Conservation (phyloP, 2,797 vertebrate genomes). For the Gobionotothen gibberifrons region DNA sequence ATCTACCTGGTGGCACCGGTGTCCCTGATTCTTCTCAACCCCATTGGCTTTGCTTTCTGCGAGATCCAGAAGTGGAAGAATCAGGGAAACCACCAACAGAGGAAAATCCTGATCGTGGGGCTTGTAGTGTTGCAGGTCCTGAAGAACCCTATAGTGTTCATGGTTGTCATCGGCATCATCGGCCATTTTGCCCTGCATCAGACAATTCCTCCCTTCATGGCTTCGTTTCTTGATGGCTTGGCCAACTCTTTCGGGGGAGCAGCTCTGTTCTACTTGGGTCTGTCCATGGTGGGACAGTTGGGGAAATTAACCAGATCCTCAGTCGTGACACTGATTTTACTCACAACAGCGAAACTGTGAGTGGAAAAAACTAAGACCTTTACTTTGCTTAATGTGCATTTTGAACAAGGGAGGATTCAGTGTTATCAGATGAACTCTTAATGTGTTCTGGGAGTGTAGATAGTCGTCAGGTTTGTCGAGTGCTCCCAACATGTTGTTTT, state of each 20-base stretch:
- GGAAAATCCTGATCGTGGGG: conserved; percentile 89
- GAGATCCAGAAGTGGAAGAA: conserved; percentile 96
- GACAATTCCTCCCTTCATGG: conserved; percentile 91
- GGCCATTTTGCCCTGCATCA: conserved; percentile 92
- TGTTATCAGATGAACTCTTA: conserved; percentile 4
- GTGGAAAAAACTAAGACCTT: conserved; percentile 65
- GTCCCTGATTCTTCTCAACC: conserved; percentile 96
- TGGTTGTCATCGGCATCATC: conserved; percentile 94
- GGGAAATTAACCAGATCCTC: conserved; percentile 91
- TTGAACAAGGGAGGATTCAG: not conserved
- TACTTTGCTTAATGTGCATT: not conserved
- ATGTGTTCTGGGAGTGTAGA: not conserved
- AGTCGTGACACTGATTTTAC: conserved; percentile 92
- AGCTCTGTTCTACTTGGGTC: conserved; percentile 96
- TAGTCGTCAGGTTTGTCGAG: conserved; percentile 37
- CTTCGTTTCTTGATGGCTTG: conserved; percentile 93
- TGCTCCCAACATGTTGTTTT: conserved; percentile 40
- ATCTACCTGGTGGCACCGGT: conserved; percentile 98
- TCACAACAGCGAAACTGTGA: conserved; percentile 98
- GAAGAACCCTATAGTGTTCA: conserved; percentile 97
- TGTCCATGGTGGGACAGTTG: conserved; percentile 97
- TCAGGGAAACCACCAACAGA: conserved; percentile 83
- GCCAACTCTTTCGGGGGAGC: conserved; percentile 95
- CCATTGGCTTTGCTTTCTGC: conserved; percentile 95
- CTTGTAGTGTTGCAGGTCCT: conserved; percentile 86